Evolutionary conservation across 2,113 vertebrate genomes (phyloP).

Genomic region (Onychostruthus taczanowskii): DNA sequence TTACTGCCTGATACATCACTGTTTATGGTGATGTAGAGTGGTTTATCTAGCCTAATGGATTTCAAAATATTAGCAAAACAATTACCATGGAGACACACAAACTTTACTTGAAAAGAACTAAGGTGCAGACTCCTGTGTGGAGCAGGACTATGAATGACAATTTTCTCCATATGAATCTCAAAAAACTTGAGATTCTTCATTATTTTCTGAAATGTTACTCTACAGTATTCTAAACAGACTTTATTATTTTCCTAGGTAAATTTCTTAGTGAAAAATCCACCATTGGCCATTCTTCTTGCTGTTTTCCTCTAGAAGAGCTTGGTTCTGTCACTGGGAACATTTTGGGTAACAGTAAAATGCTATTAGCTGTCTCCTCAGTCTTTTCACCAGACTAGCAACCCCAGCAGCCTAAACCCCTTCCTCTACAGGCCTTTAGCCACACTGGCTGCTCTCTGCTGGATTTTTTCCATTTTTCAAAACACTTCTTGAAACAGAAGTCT

Average conservation of each 20-base stretch:
- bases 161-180: not conserved
- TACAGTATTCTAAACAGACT: not conserved
- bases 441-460: not conserved
- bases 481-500: not conserved
- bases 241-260: not conserved
- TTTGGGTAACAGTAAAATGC: not conserved
- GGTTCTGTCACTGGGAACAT: not conserved
- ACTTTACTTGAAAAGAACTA: not conserved
- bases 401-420: not conserved
- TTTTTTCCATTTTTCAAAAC: not conserved
- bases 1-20: not conserved
- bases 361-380: not conserved
- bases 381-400: not conserved
- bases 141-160: accelerated
- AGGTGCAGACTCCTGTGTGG: not conserved
- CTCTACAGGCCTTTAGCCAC: accelerated
- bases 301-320: not conserved
- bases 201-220: not conserved
- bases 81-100: not conserved
- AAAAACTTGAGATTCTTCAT: not conserved
- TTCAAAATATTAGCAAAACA: not conserved
- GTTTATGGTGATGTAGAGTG: not conserved
- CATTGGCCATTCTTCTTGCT: not conserved
- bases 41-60: not conserved
- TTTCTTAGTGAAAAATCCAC: not conserved